Evolutionary conservation across 2,113 vertebrate species (phyloP).

Genomic region (Pachyramphus minor): DNA sequence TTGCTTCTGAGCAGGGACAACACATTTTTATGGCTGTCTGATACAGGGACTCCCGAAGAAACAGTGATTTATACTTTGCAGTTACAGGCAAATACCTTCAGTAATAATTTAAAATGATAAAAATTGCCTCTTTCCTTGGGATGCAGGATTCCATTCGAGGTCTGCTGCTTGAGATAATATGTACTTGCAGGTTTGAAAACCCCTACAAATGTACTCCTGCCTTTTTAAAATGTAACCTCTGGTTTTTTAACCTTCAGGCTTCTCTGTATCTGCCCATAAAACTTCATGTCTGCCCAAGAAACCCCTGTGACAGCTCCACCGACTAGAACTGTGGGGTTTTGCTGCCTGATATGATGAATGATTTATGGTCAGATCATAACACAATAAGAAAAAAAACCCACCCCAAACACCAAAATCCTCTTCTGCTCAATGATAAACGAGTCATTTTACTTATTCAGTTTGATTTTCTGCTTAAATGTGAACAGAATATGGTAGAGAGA

Average conservation of each 20-base stretch:
- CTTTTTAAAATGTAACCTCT: background rate
- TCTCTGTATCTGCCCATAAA: background rate
- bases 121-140: background rate
- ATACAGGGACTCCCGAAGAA: background rate
- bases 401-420: background rate
- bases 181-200: background rate
- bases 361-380: background rate
- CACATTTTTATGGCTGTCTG: background rate
- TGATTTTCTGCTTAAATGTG: background rate
- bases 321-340: background rate
- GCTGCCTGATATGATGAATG: background rate
- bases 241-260: background rate
- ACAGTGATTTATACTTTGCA: background rate
- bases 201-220: background rate
- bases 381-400: background rate
- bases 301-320: background rate
- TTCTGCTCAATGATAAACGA: background rate
- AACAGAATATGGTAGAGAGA: background rate
- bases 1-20: background rate
- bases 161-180: background rate
- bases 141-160: background rate
- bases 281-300: background rate
- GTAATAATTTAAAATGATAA: background rate
- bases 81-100: background rate
- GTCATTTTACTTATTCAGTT: background rate